phyloP scores from a whole-genome alignment of 1,140 invertebrate genomes.

The Atta cephalotes region DNA sequence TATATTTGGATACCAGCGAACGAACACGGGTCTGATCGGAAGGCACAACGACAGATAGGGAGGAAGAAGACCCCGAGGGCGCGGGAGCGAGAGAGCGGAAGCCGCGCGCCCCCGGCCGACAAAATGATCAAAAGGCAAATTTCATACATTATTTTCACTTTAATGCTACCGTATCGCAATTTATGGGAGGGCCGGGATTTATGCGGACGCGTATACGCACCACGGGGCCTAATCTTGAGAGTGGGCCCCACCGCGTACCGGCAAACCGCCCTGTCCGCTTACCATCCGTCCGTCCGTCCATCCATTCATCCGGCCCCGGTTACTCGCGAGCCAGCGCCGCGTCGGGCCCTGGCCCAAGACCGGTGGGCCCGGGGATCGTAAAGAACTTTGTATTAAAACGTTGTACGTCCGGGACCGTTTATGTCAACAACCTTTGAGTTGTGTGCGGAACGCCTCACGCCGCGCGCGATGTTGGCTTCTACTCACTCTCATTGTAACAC shows the following conservation, averaged over 20 bases:
- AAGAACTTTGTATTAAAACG: conserved; percentile 83
- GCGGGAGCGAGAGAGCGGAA: conserved; percentile 75
- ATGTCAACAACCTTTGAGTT: conserved; percentile 78
- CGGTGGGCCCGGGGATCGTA: conserved; percentile 74
- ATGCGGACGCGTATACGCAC: conserved; percentile 80
- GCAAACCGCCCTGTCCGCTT: conserved; percentile 68
- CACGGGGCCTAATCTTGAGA: conserved; percentile 73
- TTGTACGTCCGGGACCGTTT: conserved; percentile 76
- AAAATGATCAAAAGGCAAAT: conserved; percentile 86
- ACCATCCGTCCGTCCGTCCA: conserved; percentile 32
- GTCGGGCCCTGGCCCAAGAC: conserved; percentile 19
- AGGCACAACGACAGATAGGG: conserved; percentile 15
- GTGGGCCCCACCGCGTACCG: conserved; percentile 64
- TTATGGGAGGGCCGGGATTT: conserved; percentile 84
- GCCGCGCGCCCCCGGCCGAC: conserved; percentile 83
- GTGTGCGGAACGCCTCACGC: conserved; percentile 73
- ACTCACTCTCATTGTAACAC: conserved; percentile 70
- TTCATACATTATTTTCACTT: conserved; percentile 86
- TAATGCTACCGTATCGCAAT: conserved; percentile 85
- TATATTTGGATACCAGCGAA: conserved; percentile 49
- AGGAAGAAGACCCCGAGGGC: conserved; percentile 5
- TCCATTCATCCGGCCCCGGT: conserved; percentile 20
- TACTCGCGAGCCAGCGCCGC: conserved; percentile 54
- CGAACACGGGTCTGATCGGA: conserved; percentile 34
- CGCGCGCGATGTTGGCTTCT: conserved; percentile 67